A percentile compares a stretch with the other conserved stretches of the same genome.
phyloP scores from a whole-genome alignment of 2,797 vertebrate species.

The Melanotaenia trifasciata region DNA sequence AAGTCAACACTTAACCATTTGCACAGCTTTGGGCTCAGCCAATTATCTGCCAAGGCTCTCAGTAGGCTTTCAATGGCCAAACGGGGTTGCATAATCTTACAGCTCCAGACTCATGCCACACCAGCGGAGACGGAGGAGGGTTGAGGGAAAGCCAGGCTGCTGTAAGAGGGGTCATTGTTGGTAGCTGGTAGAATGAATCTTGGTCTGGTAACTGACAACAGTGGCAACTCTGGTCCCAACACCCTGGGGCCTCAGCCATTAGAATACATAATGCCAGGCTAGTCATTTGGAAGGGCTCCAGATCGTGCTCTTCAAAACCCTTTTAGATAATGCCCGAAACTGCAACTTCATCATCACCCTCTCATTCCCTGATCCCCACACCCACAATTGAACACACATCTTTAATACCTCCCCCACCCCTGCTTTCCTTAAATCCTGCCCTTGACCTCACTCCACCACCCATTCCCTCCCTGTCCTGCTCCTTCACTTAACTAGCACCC shows the following conservation, averaged over 20 bases:
- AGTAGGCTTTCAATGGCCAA: constrained; percentile 52
- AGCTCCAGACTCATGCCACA: constrained; percentile 40
- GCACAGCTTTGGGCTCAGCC: constrained; percentile 58
- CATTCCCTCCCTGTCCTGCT: constrained; percentile 30
- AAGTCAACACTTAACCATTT: constrained; percentile 75
- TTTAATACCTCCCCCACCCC: constrained; percentile 29
- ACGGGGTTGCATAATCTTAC: constrained; percentile 56
- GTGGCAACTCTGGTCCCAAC: constrained; percentile 53
- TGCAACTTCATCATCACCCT: constrained; percentile 38
- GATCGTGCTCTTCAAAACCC: constrained; percentile 81
- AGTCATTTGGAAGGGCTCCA: constrained; percentile 84
- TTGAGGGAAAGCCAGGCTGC: constrained; percentile 43
- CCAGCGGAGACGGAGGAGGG: constrained; percentile 39
- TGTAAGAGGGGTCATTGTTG: constrained; percentile 74
- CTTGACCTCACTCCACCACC: constrained; percentile 55
- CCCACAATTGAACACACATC: constrained; percentile 29
- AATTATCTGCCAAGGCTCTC: constrained; percentile 70
- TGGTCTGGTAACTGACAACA: constrained; percentile 59
- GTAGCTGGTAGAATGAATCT: constrained; percentile 35
- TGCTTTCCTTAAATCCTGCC: constrained; percentile 53
- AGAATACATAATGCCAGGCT: constrained; percentile 77
- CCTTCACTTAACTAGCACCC: constrained; percentile 41
- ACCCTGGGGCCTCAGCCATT: constrained; percentile 65
- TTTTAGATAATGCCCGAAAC: constrained; percentile 77
- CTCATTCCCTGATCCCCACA: constrained; percentile 40